These are phyloP conservation scores for Aplochiton taeniatus DNA, from an alignment of 2,797 vertebrate species.

Conservation along the genomic window DNA sequence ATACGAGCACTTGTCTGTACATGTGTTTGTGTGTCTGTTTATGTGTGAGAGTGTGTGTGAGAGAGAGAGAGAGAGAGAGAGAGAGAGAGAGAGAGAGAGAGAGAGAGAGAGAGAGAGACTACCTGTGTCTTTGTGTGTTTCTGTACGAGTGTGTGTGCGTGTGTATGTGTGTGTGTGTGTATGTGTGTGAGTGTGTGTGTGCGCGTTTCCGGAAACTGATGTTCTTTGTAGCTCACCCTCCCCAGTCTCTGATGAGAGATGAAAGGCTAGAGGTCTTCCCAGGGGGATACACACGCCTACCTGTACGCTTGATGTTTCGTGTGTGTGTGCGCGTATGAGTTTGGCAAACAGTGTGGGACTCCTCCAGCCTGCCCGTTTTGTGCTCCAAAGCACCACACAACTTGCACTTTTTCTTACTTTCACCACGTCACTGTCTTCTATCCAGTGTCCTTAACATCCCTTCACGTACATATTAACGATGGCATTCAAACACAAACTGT, in stretches of 20 bases:
- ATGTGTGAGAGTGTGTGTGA: too few relatives aligned
- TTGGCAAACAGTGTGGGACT: neutral
- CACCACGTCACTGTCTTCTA: neutral
- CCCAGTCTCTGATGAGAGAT: conserved; percentile 9
- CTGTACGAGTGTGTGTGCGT: neutral
- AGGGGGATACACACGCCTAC: neutral
- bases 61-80: neutral
- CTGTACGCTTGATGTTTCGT: neutral
- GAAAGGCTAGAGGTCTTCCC: conserved; percentile 2
- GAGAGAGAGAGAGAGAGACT: neutral
- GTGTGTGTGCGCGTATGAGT: conserved; percentile 9
- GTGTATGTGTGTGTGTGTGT: conserved; percentile 1
- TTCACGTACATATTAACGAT: too few relatives aligned
- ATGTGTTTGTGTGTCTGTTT: too few relatives aligned
- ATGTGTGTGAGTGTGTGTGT: conserved; percentile 10
- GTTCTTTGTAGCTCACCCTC: conserved; percentile 7
- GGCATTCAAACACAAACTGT: too few relatives aligned
- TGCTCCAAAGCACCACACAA: conserved; percentile 17
- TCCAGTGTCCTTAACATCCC: too few relatives aligned
- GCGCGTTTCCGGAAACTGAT: neutral
- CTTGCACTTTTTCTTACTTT: neutral
- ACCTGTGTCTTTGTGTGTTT: conserved; percentile 18
- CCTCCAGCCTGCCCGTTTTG: conserved; percentile 20
- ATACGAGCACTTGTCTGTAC: too few relatives aligned
- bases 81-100: neutral